These are phyloP conservation scores for Cheilosia impressa DNA, from an alignment of 2,888 invertebrate genomes.

Conservation along the genomic window DNA sequence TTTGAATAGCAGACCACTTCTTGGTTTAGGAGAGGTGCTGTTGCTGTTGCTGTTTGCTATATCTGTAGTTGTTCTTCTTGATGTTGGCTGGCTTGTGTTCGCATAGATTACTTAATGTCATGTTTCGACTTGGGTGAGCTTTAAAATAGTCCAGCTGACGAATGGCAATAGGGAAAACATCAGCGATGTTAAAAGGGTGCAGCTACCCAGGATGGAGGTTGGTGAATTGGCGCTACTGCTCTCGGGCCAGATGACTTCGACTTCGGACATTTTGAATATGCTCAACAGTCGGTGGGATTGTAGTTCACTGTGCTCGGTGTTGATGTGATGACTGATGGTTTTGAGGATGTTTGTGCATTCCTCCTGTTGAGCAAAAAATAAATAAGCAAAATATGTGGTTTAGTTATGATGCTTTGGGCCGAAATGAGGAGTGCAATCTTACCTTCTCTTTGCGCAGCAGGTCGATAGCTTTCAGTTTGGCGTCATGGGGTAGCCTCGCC, in stretches of 20 bases:
- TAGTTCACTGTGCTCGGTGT: slow-evolving; percentile 92
- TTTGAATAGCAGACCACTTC: slow-evolving; percentile 60
- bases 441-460: slow-evolving; percentile 90
- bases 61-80: slow-evolving; percentile 4
- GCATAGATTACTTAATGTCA: slow-evolving; percentile 66
- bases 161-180: slow-evolving; percentile 68
- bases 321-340: slow-evolving; percentile 92
- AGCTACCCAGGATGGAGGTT: slow-evolving; percentile 52
- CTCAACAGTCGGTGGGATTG: slow-evolving; percentile 94
- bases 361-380: slow-evolving; percentile 86
- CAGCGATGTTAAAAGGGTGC: slow-evolving; percentile 59
- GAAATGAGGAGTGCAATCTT: slow-evolving; percentile 74
- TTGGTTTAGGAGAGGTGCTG: slow-evolving; percentile 16
- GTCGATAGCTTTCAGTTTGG: slow-evolving; percentile 87
- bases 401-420: not conserved
- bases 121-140: slow-evolving; percentile 50
- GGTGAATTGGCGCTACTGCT: slow-evolving; percentile 79
- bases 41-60: slow-evolving; percentile 6
- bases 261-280: slow-evolving; percentile 96
- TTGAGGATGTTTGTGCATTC: slow-evolving; percentile 93
- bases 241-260: slow-evolving; percentile 91
- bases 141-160: slow-evolving; percentile 70
- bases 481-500: slow-evolving; percentile 89
- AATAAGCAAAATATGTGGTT: not conserved
- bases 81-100: slow-evolving; percentile 5